Evolutionary conservation across 2,797 vertebrate species (phyloP).

Genomic region (Oryzias sinensis): DNA sequence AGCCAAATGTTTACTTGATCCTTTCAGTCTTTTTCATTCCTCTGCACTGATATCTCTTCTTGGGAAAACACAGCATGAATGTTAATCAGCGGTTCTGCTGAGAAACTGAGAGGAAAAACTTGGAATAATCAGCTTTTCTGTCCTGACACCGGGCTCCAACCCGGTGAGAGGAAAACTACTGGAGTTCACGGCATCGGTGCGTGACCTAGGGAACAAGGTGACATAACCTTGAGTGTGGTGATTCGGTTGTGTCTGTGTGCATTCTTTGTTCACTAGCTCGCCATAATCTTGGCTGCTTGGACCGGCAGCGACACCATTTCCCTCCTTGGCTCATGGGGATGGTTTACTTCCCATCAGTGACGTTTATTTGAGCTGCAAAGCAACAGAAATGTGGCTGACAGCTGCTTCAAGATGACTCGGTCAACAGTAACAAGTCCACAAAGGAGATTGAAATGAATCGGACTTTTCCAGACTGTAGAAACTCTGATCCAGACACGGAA

Average conservation of each 20-base stretch:
- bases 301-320: too few relatives aligned
- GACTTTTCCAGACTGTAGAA: too few relatives aligned
- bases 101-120: constrained; percentile 18
- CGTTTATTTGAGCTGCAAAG: too few relatives aligned
- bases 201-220: constrained; percentile 25
- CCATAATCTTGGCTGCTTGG: too few relatives aligned
- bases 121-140: neutral
- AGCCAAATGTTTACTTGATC: neutral
- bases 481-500: too few relatives aligned
- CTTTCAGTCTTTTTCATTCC: neutral
- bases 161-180: constrained; percentile 47
- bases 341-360: too few relatives aligned
- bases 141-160: constrained; percentile 20
- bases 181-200: constrained; percentile 35
- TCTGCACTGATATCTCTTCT: neutral
- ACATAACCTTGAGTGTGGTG: constrained; percentile 33
- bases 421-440: too few relatives aligned
- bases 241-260: constrained; percentile 17
- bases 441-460: too few relatives aligned
- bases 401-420: too few relatives aligned
- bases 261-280: constrained; percentile 29
- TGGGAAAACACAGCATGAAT: neutral
- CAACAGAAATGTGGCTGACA: too few relatives aligned
- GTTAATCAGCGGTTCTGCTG: neutral
- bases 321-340: too few relatives aligned